phyloP scores from a whole-genome alignment of 2,113 vertebrate species.

The Dasyornis broadbenti region DNA sequence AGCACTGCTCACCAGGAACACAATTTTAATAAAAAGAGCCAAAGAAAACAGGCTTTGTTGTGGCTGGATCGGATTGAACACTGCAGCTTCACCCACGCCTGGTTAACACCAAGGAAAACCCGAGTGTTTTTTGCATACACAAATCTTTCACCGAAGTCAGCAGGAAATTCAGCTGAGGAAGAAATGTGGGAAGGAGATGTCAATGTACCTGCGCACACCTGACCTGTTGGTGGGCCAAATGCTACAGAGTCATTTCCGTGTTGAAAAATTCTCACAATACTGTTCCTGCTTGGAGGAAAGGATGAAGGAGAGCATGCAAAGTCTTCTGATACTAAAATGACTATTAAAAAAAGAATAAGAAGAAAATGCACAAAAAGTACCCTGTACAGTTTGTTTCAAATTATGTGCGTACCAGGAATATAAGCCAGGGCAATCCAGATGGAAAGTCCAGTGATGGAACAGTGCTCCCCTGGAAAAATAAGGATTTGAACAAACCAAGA shows the following conservation, averaged over 20 bases:
- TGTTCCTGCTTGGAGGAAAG: neutral
- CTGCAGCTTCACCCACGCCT: neutral
- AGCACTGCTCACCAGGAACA: rapidly evolving
- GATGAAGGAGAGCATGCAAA: neutral
- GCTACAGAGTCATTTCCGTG: neutral
- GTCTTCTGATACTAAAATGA: neutral
- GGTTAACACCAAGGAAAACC: neutral
- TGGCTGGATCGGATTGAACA: neutral
- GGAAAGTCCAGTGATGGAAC: neutral
- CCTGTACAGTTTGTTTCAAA: neutral
- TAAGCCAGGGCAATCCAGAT: neutral
- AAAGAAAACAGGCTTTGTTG: neutral
- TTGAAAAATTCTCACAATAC: neutral
- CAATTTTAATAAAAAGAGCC: neutral
- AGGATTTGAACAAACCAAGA: neutral
- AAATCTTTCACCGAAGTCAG: neutral
- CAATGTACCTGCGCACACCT: neutral
- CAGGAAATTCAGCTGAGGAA: neutral
- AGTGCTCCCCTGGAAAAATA: neutral
- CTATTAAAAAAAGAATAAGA: neutral
- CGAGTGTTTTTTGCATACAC: neutral
- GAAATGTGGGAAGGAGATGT: neutral
- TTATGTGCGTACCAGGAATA: neutral
- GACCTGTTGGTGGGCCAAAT: neutral
- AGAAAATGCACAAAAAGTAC: neutral